Conservation (phyloP, 2,113 vertebrate genomes). For the Platichthys flesus region DNA sequence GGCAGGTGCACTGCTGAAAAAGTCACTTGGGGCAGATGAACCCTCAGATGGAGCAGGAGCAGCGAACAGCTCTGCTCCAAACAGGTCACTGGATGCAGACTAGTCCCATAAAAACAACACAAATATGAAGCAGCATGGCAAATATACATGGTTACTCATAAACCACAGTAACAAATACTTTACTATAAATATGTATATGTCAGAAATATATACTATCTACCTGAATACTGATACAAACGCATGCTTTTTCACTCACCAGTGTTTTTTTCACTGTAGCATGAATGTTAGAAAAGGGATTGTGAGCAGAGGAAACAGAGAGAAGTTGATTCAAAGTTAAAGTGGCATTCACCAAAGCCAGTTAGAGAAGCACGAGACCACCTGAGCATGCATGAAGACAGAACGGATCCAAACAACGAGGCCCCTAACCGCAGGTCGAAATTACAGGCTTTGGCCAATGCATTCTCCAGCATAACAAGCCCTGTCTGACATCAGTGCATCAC, state of each 20-base stretch:
- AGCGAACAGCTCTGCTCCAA: conserved; percentile 87
- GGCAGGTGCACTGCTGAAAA: conserved; percentile 81
- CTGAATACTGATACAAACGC: neutral
- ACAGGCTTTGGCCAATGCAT: conserved; percentile 25
- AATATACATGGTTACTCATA: neutral
- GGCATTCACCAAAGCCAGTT: conserved; percentile 39
- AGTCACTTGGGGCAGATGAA: conserved; percentile 67
- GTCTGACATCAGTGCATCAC: conserved; percentile 25
- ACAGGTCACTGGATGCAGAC: conserved; percentile 82
- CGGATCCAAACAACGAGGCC: conserved; percentile 13
- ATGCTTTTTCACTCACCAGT: conserved; percentile 69
- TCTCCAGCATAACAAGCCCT: neutral
- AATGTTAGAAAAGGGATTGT: conserved; percentile 50
- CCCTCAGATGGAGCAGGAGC: conserved; percentile 56
- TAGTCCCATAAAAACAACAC: conserved; percentile 57
- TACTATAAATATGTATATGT: neutral
- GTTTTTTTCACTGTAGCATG: conserved; percentile 65
- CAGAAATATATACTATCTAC: neutral
- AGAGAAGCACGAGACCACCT: conserved; percentile 51
- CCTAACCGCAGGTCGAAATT: conserved; percentile 10
- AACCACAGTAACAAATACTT: neutral
- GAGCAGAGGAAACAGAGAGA: conserved; percentile 43
- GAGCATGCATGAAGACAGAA: conserved; percentile 55
- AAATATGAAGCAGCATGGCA: neutral
- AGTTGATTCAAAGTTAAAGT: conserved; percentile 34